These are phyloP conservation scores for Eulemur rubriventer DNA, from an alignment of 2,797 vertebrate species.

Conservation along the genomic window DNA sequence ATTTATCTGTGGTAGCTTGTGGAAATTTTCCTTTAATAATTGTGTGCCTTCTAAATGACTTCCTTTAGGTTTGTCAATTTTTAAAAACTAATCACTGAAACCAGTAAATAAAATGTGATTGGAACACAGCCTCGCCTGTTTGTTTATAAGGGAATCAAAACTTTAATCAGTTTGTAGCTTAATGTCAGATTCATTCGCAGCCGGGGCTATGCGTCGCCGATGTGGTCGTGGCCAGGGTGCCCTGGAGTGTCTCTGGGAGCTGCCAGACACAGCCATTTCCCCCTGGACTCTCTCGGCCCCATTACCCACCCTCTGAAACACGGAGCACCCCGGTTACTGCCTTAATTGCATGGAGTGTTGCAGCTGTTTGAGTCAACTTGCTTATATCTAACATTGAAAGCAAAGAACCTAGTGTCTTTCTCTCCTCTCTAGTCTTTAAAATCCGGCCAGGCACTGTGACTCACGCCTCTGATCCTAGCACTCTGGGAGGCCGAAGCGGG, in stretches of 20 bases:
- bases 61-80: not conserved
- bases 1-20: not conserved
- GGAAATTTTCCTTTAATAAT: not conserved
- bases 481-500: too few species aligned
- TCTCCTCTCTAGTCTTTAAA: not conserved
- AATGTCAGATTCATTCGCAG: not conserved
- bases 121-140: not conserved
- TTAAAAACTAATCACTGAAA: not conserved
- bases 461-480: too few species aligned
- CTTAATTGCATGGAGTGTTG: conserved; percentile 11
- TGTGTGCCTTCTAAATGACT: not conserved
- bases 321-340: conserved; percentile 41
- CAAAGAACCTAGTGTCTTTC: conserved; percentile 14
- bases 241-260: not conserved
- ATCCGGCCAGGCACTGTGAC: too few species aligned
- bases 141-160: not conserved
- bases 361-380: not conserved
- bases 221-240: not conserved
- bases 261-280: not conserved
- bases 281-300: not conserved
- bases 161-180: not conserved
- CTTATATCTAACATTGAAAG: not conserved
- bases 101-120: not conserved
- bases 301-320: not conserved
- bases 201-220: not conserved